Evolutionary conservation across 2,113 vertebrate genomes (phyloP), one percentile per base, ranked within the genome.

Genomic region (Phasianus colchicus): DNA sequence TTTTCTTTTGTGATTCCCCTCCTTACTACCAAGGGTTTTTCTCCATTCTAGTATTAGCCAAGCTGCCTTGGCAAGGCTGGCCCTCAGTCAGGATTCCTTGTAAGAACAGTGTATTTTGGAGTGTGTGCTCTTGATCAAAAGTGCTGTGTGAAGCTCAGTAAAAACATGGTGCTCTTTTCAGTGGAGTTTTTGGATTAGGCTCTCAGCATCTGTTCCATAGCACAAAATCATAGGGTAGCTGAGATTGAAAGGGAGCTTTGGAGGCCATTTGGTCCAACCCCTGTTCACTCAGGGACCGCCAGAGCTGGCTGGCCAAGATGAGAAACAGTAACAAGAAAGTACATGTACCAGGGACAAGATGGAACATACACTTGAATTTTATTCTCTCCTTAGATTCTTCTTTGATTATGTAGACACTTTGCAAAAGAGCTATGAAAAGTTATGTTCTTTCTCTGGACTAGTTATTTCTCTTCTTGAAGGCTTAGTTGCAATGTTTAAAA

Each of bases 401-500:
- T 78, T 79, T 30, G 1, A 6, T 67, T 71, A 21, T 17, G 10
- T 45, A 58, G 24, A 20, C 32, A 15, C 50, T 58, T 13, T 55
- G 32, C 78, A 79, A 34, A 84, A 58, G 16, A 81, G 7, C 30
- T 60, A 5, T 42, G 36, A 66, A 75, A 66, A 69, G 4, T 29
- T 90, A 70, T 13, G 21, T 2, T 77, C 50, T 74, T 83, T 43
- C 60, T 10, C 71, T 89, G 61, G 52, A 45, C 32, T 89, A 14
- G 3, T 65, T 92, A 74, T 67, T 94, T 94, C 36, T 70, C 76
- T 78, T 78, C 40, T 15, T 57, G 55, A 83, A 75, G 21, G 9
- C 16, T 74, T 86, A 80, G 34, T 66, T 91, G n/a, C 40, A 70
- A 11, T 45, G 42, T 78, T 95, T 76, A 82, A 95, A 85, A 82